Conservation (phyloP, 2,888 invertebrate genomes). For the Pyrocoelia pectoralis region DNA sequence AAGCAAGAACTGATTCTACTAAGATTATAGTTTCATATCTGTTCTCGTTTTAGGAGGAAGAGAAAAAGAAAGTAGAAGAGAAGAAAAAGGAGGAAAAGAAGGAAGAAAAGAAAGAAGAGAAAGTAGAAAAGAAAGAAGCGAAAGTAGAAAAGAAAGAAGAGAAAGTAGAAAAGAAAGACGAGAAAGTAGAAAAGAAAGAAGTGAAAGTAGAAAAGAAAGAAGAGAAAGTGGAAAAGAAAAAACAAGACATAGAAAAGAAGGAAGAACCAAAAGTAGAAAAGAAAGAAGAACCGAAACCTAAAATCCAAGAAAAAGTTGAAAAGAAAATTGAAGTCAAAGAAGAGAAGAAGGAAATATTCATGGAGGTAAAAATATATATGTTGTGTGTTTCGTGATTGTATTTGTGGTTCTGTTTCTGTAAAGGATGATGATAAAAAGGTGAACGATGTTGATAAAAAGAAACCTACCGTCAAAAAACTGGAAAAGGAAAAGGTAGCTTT, state of each 20-base stretch:
- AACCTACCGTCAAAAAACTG: conserved; percentile 36
- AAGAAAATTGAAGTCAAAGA: conserved; percentile 54
- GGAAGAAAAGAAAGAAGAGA: conserved; percentile 15
- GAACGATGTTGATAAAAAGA: conserved; percentile 56
- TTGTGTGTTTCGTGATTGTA: conserved; percentile 6
- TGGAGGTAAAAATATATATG: conserved; percentile 16
- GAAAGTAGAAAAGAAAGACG: conserved; percentile 55
- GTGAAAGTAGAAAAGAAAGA: conserved; percentile 28
- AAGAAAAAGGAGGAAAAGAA: conserved; percentile 14
- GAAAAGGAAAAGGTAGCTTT: conserved; percentile 44
- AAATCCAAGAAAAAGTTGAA: conserved; percentile 47
- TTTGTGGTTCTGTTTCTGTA: conserved; percentile 25
- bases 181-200: conserved; percentile 59
- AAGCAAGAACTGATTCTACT: too few species aligned
- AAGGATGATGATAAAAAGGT: conserved; percentile 53
- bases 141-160: conserved; percentile 50
- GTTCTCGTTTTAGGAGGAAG: conserved; percentile 8
- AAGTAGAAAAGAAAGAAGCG: conserved; percentile 16
- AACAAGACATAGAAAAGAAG: conserved; percentile 48
- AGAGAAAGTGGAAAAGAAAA: conserved; percentile 49
- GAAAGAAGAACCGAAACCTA: conserved; percentile 46
- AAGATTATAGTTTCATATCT: too few species aligned
- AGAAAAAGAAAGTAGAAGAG: not conserved
- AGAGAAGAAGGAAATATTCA: conserved; percentile 43
- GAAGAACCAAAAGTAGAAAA: conserved; percentile 52